Evolutionary conservation across 2,888 invertebrate species (phyloP).

Genomic region (Calliphora vomitoria): DNA sequence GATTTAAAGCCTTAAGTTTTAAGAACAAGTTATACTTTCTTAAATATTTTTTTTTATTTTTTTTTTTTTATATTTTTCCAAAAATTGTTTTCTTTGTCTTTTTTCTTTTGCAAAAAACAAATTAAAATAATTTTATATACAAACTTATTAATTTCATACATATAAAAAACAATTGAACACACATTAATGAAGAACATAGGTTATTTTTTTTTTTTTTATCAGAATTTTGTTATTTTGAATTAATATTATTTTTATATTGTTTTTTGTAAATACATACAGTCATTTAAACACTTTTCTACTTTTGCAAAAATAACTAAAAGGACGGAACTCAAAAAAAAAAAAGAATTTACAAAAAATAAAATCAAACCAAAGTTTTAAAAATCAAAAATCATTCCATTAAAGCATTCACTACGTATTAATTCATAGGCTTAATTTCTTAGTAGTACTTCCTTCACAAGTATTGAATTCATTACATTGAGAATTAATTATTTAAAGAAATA

Average conservation of each 20-base stretch:
- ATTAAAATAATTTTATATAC: conserved; percentile 55
- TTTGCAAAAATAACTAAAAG: neutral
- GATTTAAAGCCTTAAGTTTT: conserved; percentile 67
- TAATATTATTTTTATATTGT: neutral
- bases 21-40: conserved; percentile 71
- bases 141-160: conserved; percentile 30
- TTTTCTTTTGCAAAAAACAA: conserved; percentile 60
- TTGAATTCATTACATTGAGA: too few relatives aligned
- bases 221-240: neutral
- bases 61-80: conserved; percentile 19
- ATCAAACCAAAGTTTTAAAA: too few relatives aligned
- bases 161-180: conserved; percentile 61
- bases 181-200: conserved; percentile 66
- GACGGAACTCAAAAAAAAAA: conserved; percentile 13
- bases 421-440: too few relatives aligned
- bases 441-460: too few relatives aligned
- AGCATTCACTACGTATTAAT: too few relatives aligned
- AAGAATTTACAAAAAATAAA: neutral
- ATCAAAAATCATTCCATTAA: too few relatives aligned
- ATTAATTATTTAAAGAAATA: too few relatives aligned
- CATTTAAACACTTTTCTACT: neutral
- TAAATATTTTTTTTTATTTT: conserved; percentile 47
- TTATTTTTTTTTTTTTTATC: conserved; percentile 35
- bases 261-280: too few relatives aligned
- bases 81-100: conserved; percentile 46